Conservation (phyloP, 2,888 invertebrate genomes). For the Neoaliturus tenellus region DNA sequence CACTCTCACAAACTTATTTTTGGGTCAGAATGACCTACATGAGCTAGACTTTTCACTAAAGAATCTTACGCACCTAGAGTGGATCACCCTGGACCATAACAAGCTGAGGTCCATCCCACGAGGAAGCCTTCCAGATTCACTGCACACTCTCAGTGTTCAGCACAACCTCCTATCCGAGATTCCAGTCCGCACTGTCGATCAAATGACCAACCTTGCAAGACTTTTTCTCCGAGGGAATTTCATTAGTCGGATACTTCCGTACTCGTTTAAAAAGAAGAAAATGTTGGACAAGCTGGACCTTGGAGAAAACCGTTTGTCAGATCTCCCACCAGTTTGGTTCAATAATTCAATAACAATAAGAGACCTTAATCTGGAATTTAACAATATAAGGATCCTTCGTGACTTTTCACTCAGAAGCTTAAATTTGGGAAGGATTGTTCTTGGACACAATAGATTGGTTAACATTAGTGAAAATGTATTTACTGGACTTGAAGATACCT, state of each 20-base stretch:
- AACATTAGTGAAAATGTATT: conserved; percentile 84
- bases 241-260: conserved; percentile 76
- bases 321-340: conserved; percentile 74
- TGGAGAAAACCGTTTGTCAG: conserved; percentile 87
- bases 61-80: conserved; percentile 79
- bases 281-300: conserved; percentile 89
- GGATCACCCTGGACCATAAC: conserved; percentile 84
- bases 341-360: conserved; percentile 71
- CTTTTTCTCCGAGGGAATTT: conserved; percentile 80
- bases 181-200: conserved; percentile 80
- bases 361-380: conserved; percentile 73
- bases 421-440: conserved; percentile 84
- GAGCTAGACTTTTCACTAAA: conserved; percentile 81
- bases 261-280: conserved; percentile 77
- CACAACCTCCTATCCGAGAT: conserved; percentile 83
- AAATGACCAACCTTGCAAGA: conserved; percentile 78
- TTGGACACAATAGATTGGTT: conserved; percentile 86
- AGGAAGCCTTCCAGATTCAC: conserved; percentile 80
- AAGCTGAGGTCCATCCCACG: conserved; percentile 79
- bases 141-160: conserved; percentile 84
- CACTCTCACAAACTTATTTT: conserved; percentile 85
- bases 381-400: conserved; percentile 70
- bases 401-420: conserved; percentile 72
- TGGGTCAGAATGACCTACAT: conserved; percentile 88
- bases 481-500: conserved; percentile 81